Conservation (phyloP, 2,113 vertebrate genomes). For the Malurus elegans region DNA sequence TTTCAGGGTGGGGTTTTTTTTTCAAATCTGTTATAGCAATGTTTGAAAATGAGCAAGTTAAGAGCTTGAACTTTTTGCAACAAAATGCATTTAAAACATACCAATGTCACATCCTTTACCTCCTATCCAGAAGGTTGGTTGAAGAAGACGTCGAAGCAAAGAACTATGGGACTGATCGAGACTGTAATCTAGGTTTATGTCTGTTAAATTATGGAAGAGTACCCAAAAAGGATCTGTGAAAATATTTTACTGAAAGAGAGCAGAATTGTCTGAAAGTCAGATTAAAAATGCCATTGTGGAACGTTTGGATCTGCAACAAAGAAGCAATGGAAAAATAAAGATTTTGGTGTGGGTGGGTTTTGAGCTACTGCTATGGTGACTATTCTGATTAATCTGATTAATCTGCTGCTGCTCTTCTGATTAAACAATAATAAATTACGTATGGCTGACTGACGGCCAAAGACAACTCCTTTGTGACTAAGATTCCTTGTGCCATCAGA, state of each 20-base stretch:
- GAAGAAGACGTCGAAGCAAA: background rate
- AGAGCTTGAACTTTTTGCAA: background rate
- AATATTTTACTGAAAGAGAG: background rate
- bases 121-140: background rate
- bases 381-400: too few relatives aligned
- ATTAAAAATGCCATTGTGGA: background rate
- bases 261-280: background rate
- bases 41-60: background rate
- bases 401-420: background rate
- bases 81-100: background rate
- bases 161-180: background rate
- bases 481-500: background rate
- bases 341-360: background rate
- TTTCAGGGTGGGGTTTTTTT: background rate
- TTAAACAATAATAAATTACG: background rate
- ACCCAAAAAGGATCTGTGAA: background rate
- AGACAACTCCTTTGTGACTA: background rate
- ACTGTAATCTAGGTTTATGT: background rate
- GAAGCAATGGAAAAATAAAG: background rate
- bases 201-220: background rate
- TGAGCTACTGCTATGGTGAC: background rate
- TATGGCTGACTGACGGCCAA: background rate
- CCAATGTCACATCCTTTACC: background rate
- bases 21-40: background rate
- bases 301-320: background rate